These are phyloP conservation scores for Artibeus jamaicensis DNA, from an alignment of 2,797 vertebrate genomes.

Conservation along the genomic window DNA sequence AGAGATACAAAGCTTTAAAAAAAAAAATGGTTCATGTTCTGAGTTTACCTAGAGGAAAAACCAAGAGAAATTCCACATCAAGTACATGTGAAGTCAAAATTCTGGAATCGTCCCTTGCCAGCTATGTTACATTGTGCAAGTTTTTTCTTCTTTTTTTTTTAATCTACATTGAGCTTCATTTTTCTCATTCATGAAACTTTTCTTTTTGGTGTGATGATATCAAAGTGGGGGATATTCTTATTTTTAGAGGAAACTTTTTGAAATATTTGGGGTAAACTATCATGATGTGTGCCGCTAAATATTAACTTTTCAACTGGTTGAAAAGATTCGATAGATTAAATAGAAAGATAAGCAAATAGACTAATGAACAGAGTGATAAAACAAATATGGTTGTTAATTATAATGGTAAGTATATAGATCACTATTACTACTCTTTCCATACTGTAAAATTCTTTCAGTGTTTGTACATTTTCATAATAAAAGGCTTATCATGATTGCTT, in stretches of 20 bases:
- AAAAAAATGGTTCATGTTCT: neutral
- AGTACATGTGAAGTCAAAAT: neutral
- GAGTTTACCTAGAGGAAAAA: neutral
- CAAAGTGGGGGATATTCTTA: neutral
- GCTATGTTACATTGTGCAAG: neutral
- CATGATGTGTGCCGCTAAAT: neutral
- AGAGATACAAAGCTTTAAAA: neutral
- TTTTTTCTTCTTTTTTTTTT: neutral
- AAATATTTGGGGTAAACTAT: neutral
- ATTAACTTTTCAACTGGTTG: neutral
- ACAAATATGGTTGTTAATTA: neutral
- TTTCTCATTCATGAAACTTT: neutral
- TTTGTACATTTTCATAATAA: neutral
- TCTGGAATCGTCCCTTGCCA: neutral
- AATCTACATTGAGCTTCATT: neutral
- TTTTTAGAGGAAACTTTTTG: neutral
- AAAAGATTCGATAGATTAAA: neutral
- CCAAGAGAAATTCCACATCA: neutral
- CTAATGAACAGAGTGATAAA: neutral
- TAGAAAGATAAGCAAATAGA: neutral
- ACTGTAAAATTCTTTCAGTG: neutral
- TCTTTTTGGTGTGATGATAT: neutral
- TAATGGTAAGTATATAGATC: neutral
- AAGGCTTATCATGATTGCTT: neutral
- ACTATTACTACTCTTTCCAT: neutral